These are phyloP conservation scores for Silurus meridionalis DNA, from an alignment of 2,113 vertebrate genomes.

Conservation along the genomic window DNA sequence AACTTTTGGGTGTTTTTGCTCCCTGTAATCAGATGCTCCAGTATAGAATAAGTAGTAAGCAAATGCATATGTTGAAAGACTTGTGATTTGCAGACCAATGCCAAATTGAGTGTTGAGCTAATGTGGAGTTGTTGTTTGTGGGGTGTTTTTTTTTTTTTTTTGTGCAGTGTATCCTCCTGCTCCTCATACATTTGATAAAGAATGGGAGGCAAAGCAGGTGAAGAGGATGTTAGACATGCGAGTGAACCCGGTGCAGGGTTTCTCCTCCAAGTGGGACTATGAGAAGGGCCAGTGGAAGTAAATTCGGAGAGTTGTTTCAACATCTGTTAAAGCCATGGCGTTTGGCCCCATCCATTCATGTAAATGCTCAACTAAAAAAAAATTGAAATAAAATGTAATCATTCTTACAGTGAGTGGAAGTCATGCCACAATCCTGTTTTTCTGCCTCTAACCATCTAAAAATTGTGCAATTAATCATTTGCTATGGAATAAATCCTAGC, in stretches of 20 bases:
- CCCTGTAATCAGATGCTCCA: background rate
- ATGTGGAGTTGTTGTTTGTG: background rate
- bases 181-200: constrained; percentile 71
- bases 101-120: background rate
- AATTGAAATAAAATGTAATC: background rate
- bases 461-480: background rate
- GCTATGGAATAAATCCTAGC: background rate
- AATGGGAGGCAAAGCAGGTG: constrained; percentile 77
- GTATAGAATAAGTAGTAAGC: background rate
- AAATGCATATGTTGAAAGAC: background rate
- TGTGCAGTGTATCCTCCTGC: constrained; percentile 72
- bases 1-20: background rate
- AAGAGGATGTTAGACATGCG: constrained; percentile 83
- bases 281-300: constrained; percentile 83
- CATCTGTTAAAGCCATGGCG: background rate
- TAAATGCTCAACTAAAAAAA: background rate
- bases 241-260: constrained; percentile 75
- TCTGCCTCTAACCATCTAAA: background rate
- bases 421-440: background rate
- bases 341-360: background rate
- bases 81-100: background rate
- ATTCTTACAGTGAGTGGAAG: background rate
- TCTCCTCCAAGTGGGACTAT: constrained; percentile 83
- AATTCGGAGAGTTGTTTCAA: constrained; percentile 34
- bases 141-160: background rate